A percentile compares a stretch with the other conserved stretches of the same genome.
phyloP scores from a whole-genome alignment of 2,797 vertebrate species.

The Moxostoma hubbsi region DNA sequence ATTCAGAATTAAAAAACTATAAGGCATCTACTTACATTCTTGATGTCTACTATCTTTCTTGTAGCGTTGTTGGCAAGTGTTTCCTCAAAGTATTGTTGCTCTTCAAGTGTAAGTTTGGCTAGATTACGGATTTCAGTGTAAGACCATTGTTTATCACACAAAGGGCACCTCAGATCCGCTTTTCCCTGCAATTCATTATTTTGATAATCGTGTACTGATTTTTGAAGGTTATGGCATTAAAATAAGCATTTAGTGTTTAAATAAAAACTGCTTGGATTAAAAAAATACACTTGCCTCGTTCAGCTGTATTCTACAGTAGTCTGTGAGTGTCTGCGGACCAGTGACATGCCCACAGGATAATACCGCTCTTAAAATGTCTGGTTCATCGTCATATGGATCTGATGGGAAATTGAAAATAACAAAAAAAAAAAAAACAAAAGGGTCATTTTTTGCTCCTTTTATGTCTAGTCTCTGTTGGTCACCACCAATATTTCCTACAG shows the following conservation, averaged over 20 bases:
- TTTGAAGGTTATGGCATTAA: too few relatives aligned
- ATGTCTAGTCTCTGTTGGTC: too few relatives aligned
- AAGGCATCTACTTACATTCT: background rate
- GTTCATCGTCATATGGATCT: background rate
- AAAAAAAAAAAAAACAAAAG: too few relatives aligned
- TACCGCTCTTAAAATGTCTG: background rate
- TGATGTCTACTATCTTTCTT: background rate
- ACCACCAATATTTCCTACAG: too few relatives aligned
- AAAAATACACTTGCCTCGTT: background rate
- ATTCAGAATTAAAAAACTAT: too few relatives aligned
- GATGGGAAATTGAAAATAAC: background rate
- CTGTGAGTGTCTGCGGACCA: background rate
- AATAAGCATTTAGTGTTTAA: too few relatives aligned
- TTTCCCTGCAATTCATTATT: background rate
- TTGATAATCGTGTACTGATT: too few relatives aligned
- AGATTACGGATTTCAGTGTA: background rate
- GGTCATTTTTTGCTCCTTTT: too few relatives aligned
- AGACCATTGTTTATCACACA: background rate
- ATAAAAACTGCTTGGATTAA: too few relatives aligned
- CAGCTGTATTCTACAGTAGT: background rate
- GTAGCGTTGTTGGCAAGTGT: background rate
- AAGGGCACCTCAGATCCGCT: background rate
- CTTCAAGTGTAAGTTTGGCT: background rate
- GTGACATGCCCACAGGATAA: background rate
- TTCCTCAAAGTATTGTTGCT: background rate